Evolutionary conservation across 2,797 vertebrate species (phyloP).

Genomic region (Poeciliopsis turneri): DNA sequence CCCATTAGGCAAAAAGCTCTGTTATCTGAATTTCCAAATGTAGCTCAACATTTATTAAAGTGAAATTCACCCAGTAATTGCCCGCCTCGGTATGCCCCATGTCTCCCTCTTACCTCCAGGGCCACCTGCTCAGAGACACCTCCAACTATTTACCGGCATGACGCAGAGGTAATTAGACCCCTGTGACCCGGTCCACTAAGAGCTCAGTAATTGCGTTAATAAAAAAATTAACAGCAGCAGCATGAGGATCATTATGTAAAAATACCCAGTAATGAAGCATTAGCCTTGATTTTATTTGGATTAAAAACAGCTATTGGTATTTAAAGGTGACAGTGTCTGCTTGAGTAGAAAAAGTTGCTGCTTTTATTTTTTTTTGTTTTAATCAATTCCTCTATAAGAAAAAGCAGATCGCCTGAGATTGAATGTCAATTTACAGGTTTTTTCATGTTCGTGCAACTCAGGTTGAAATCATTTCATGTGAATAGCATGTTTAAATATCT

Average conservation of each 20-base stretch:
- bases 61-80: conserved; percentile 97
- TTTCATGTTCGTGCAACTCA: conserved; percentile 11
- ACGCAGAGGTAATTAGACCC: conserved; percentile 85
- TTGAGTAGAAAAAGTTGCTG: conserved; percentile 57
- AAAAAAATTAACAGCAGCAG: conserved; percentile 82
- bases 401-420: conserved; percentile 12
- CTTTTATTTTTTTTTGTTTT: conserved; percentile 14
- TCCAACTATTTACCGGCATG: conserved; percentile 83
- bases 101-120: conserved; percentile 91
- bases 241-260: conserved; percentile 87
- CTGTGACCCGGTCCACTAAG: conserved; percentile 80
- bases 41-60: conserved; percentile 95
- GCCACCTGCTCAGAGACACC: conserved; percentile 89
- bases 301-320: conserved; percentile 85
- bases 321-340: conserved; percentile 73
- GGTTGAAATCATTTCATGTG: not conserved
- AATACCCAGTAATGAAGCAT: conserved; percentile 86
- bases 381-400: conserved; percentile 32
- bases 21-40: conserved; percentile 96
- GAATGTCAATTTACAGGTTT: conserved; percentile 16
- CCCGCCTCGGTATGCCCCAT: conserved; percentile 85
- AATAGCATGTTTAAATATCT: conserved; percentile 6
- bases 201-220: conserved; percentile 85
- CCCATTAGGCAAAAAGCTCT: conserved; percentile 86
- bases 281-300: conserved; percentile 87